Conservation (phyloP, 2,113 vertebrate genomes). For the Vimba vimba region DNA sequence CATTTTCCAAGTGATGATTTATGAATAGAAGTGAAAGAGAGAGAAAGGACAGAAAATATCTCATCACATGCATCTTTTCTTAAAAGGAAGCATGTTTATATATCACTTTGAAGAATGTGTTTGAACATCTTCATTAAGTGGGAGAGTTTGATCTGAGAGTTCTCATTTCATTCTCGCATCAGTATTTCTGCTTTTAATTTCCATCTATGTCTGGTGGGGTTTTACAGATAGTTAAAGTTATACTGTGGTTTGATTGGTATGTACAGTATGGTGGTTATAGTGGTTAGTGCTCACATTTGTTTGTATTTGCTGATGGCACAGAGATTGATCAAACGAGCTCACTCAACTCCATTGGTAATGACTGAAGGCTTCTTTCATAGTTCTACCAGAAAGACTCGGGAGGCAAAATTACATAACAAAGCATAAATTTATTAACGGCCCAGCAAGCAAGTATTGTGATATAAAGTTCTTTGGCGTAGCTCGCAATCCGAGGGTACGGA, state of each 20-base stretch:
- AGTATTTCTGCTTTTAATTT: slow-evolving; percentile 10
- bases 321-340: slow-evolving; percentile 2
- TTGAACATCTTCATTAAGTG: slow-evolving; percentile 32
- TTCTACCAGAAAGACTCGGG: background rate
- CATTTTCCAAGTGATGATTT: background rate
- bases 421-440: too few species aligned
- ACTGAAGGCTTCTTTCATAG: background rate
- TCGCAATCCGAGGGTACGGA: too few species aligned
- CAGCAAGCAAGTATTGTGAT: too few species aligned
- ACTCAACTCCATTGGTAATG: background rate
- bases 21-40: slow-evolving; percentile 5
- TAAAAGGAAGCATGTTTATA: background rate
- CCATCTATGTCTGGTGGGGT: background rate
- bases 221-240: background rate
- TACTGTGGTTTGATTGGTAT: background rate
- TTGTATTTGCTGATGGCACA: slow-evolving; percentile 14
- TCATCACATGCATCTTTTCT: background rate
- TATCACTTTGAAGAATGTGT: slow-evolving; percentile 1
- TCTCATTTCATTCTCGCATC: background rate
- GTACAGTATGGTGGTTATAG: background rate
- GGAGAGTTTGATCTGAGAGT: slow-evolving; percentile 11
- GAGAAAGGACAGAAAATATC: background rate
- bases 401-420: too few species aligned
- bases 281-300: background rate
- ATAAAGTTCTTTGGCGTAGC: too few species aligned